Percentiles rank a stretch among this genome's conserved stretches.
phyloP scores from a whole-genome alignment of 2,797 vertebrate species.

The Cuniculus paca region DNA sequence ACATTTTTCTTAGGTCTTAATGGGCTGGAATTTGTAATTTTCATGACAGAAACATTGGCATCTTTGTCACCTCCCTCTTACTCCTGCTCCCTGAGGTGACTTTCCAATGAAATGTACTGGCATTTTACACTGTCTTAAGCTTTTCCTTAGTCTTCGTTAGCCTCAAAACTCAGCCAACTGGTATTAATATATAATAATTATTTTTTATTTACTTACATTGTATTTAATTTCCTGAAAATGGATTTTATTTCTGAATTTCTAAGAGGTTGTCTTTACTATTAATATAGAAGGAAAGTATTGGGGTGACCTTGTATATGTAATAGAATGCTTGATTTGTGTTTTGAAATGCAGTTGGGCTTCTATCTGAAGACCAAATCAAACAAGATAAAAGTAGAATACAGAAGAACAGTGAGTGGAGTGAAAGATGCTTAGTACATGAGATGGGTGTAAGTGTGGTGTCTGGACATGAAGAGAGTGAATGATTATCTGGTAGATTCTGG shows the following conservation, averaged over 20 bases:
- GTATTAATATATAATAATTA: neutral
- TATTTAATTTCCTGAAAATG: neutral
- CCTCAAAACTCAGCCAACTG: neutral
- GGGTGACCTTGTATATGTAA: neutral
- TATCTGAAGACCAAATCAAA: neutral
- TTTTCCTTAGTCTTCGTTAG: neutral
- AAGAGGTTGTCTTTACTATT: neutral
- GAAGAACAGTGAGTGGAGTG: too few relatives aligned
- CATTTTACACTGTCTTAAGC: neutral
- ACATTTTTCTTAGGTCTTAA: neutral
- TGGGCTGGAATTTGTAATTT: neutral
- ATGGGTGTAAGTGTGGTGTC: too few relatives aligned
- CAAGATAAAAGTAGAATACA: neutral
- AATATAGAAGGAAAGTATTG: neutral
- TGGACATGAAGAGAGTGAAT: neutral
- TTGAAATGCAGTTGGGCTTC: neutral
- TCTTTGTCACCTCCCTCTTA: neutral
- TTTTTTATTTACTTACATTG: neutral
- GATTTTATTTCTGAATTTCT: neutral
- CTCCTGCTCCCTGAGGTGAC: neutral
- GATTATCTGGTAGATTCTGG: neutral
- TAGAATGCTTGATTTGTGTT: neutral
- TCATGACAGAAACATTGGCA: neutral
- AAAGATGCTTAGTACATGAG: neutral
- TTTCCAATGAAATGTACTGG: neutral